Base-by-base conservation (phyloP, 2,797 vertebrate species). In the Trematomus bernacchii region DNA sequence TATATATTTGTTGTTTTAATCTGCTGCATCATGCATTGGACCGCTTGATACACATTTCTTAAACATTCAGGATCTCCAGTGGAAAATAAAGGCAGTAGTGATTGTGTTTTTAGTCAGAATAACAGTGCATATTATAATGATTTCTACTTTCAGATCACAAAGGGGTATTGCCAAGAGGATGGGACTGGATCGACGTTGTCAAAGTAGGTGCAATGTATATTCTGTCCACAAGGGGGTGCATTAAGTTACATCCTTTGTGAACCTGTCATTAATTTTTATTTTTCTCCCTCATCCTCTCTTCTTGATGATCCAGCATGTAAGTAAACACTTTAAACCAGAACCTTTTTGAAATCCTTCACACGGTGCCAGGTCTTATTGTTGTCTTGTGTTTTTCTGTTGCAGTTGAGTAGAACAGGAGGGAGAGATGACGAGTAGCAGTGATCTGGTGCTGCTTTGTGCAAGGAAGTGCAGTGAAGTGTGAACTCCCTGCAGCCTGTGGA, bases 171-270 rank as follows among this genome's bases (percentile, higher is more conserved):
- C 98, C 98, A 0, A 94, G 98, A 94, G 98, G 98, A 12, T 99
- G 98, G 98, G 97, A 99, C 93, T 99, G 98, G 98, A 94, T 98
- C 10, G 98, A 99, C 2, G 98, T 99, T 14, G 95, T 99, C 82
- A 99, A 99, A 96, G 98, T 99, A 86, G 6, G 82, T 88, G 46
- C 33, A 58, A 37, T 23, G 79, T 6, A 8, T 1, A 15, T 62
- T 67, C 74, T 52, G 6, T 54, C 54, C 70, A 87, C 66, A 27
- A 72, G 52, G 40, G 81, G 70, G 44, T 8, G 48, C 59, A 27
- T 55, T 53, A 19, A 23, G 6, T 10, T 9, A 37, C 0, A 12
- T n/a, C 51, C 10, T 43, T 54, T 18, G 43, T 47, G 59, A 37
- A 82, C 66, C 3, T 62, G 42, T 55, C 53, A 15, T 69, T 79